Evolutionary conservation across 2,888 invertebrate genomes (phyloP), one percentile per base, ranked within the genome.

Genomic region (Hirudinaria manillensis): DNA sequence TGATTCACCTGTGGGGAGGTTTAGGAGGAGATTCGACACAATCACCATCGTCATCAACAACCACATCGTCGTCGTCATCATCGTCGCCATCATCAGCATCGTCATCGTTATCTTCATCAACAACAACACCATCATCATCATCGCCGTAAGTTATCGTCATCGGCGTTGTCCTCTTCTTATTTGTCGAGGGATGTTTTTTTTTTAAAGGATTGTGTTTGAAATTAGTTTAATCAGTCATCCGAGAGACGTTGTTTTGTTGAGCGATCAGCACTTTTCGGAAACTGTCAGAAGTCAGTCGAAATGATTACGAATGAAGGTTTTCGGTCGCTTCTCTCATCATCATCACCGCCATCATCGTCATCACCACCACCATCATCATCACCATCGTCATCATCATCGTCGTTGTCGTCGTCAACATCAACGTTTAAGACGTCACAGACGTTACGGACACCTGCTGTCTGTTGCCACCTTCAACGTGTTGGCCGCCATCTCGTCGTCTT

Each of bases 361-460:
- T 70, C 70, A 36, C 34, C 36, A 70, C 34, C 70, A 70, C 7
- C 70, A 70, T 70, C 70, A 36, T 36, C 36, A 70, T 38, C 70
- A 70, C 2, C 70, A 70, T 70, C 70, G 34, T 70, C 70, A 36
- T 70, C 70, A 70, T 34, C 70, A 70, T 70, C 70, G 34, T 70
- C 70, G 34, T 70, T 36, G 34, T 7, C 36, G 34, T 36, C 34
- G 34, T 32, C 70, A 36, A 34, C 70, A 19, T 70, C 70, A 36
- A 6, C 70, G 7, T 6, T 36, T 34, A 24, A 32, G 36, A 2
- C 70, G 38, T 27, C 13, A 70, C 70, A 19, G 38, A 27, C 70
- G 29, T 61, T 29, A 13, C 29, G 6, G n/a, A 10, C 61, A 61
- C 61, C 61, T 27, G 13, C 53, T 13, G 29, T 29, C n/a, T 61